Evolutionary conservation across 2,797 vertebrate genomes (phyloP), one percentile per base, ranked within the genome.

Genomic region (Paramormyrops hopkinsi): DNA sequence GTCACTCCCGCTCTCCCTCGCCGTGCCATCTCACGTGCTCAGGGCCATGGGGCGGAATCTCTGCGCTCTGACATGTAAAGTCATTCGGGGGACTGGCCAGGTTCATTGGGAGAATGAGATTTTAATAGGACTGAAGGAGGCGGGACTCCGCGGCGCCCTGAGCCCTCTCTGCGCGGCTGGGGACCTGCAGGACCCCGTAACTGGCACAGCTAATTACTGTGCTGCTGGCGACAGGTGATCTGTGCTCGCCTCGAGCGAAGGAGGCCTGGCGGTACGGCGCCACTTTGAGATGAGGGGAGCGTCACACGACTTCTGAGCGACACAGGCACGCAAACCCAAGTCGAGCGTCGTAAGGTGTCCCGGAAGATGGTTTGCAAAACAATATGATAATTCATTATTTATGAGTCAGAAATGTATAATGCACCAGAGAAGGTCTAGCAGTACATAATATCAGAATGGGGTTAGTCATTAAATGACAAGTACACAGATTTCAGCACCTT

Each of bases 81-180:
- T 46, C 25, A 4, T 54, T 87, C 53, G 11, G 73, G 51, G 41
- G 22, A 89, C 59, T 33, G 33, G n/a, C 12, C 29, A n/a, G 29
- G 56, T 86, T 9, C 41, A 54, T 69, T 44, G 2, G 44, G 59
- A 56, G 56, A 86, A 51, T 51, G 48, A 29, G 33, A 48, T 89
- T 84, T 84, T 89, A 89, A 83, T 89, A 22, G 51, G 41, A 22
- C 7, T 84, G 88, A 62, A 2, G 46, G 65, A 59, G 56, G 14
- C n/a, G 53, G n/a, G 12, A 8, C 76, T 48, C 76, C 79, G 1
- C 0, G 1, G 76, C 25, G 2, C 53, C 88, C 7, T 3, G 79
- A 82, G 88, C 33, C 56, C 62, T 33, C 53, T 37, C 59, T 11
- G 25, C 5, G 0, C 5, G 22, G 62, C 59, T 4, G 29, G 65